Conservation (phyloP, 1,140 invertebrate genomes). For the Halyomorpha halys region DNA sequence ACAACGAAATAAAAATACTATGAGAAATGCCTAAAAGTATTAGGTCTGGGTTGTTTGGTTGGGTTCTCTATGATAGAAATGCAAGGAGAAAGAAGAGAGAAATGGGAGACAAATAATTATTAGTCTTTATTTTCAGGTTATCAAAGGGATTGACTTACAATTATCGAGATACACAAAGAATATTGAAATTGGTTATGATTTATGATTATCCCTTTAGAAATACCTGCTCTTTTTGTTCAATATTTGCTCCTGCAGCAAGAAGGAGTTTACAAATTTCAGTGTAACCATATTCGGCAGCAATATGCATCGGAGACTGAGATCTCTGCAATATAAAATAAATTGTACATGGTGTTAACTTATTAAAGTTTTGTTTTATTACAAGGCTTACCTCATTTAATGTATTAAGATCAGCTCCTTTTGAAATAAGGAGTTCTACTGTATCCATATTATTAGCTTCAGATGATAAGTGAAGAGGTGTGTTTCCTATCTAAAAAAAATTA, state of each 20-base stretch:
- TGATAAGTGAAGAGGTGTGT: constrained; percentile 64
- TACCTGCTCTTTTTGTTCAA: constrained; percentile 54
- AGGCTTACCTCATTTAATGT: constrained; percentile 57
- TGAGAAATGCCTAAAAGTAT: no score
- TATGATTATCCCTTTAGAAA: neutral
- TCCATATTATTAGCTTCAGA: constrained; percentile 58
- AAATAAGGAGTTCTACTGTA: constrained; percentile 57
- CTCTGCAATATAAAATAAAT: constrained; percentile 38
- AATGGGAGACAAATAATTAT: no score
- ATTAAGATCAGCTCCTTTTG: constrained; percentile 58
- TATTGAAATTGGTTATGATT: no score
- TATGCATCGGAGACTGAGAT: constrained; percentile 56
- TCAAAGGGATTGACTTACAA: no score
- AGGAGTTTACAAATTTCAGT: constrained; percentile 55
- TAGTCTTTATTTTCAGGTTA: no score
- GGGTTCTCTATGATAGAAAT: no score
- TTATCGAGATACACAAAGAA: no score
- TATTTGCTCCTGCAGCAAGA: constrained; percentile 51
- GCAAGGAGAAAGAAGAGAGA: no score
- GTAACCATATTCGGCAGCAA: constrained; percentile 56
- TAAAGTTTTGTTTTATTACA: no score
- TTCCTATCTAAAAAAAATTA: constrained; percentile 49
- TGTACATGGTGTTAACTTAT: no score
- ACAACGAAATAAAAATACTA: no score
- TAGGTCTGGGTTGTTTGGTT: no score